Evolutionary conservation across 1,140 invertebrate species (phyloP).

Genomic region (Achroia grisella): DNA sequence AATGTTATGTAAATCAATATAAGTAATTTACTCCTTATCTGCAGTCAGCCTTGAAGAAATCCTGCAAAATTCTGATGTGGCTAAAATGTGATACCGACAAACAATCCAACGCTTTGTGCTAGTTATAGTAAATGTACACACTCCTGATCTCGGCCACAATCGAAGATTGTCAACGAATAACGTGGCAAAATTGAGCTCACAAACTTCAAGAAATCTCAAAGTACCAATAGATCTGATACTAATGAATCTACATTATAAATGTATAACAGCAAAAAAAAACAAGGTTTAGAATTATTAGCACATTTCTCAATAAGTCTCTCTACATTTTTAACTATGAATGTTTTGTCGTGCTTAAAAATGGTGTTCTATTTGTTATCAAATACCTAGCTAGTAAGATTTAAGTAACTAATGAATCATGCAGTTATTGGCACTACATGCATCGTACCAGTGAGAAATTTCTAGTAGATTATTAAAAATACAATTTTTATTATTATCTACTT

Average conservation of each 20-base stretch:
- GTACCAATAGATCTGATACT: slow-evolving; percentile 58
- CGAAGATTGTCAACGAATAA: slow-evolving; percentile 63
- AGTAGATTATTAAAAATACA: slow-evolving; percentile 28
- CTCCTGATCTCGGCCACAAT: slow-evolving; percentile 62
- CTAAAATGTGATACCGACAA: slow-evolving; percentile 63
- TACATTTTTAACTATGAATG: slow-evolving; percentile 75
- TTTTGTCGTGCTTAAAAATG: slow-evolving; percentile 75
- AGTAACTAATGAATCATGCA: slow-evolving; percentile 63
- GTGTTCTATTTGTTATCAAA: slow-evolving; percentile 76
- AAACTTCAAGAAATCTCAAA: slow-evolving; percentile 47
- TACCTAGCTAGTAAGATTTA: slow-evolving; percentile 73
- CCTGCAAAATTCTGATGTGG: slow-evolving; percentile 40
- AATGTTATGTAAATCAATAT: slow-evolving; percentile 49
- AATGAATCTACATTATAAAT: slow-evolving; percentile 55
- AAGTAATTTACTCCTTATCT: slow-evolving; percentile 48
- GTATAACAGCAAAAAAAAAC: slow-evolving; percentile 55
- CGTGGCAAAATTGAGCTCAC: slow-evolving; percentile 37
- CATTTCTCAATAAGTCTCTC: slow-evolving; percentile 75
- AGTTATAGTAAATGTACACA: slow-evolving; percentile 53
- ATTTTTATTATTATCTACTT: slow-evolving; percentile 25
- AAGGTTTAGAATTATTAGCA: slow-evolving; percentile 74
- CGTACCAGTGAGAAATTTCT: slow-evolving; percentile 25
- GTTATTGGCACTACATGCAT: slow-evolving; percentile 72
- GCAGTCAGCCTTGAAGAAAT: slow-evolving; percentile 33
- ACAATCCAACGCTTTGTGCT: slow-evolving; percentile 60